A percentile compares a stretch with the other conserved stretches of the same genome.
Evolutionary conservation across 2,888 invertebrate genomes (phyloP).

Genomic region (Luperina nickerlii): DNA sequence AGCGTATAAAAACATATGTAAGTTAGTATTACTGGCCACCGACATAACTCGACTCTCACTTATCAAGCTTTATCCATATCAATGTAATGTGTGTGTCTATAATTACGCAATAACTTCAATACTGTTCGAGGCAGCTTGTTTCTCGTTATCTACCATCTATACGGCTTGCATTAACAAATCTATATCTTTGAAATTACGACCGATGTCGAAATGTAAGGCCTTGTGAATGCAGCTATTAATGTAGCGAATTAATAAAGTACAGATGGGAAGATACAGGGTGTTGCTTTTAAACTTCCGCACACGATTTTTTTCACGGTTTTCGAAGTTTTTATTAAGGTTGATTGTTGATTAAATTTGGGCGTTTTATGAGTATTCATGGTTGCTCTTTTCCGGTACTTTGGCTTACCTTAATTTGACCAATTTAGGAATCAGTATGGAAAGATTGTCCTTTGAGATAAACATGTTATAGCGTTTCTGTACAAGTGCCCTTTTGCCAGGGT

Average conservation of each 20-base stretch:
- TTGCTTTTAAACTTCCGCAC: slow-evolving; percentile 38
- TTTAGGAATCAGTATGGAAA: background rate
- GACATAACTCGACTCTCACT: slow-evolving; percentile 28
- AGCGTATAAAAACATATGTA: slow-evolving; percentile 19
- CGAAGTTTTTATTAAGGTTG: slow-evolving; percentile 18
- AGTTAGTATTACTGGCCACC: background rate
- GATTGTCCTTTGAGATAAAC: background rate
- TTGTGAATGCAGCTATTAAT: slow-evolving; percentile 50
- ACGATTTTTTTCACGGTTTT: slow-evolving; percentile 43
- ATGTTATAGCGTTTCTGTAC: background rate
- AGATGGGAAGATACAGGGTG: slow-evolving; percentile 50
- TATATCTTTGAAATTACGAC: slow-evolving; percentile 57
- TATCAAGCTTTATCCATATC: slow-evolving; percentile 27
- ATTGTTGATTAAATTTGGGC: slow-evolving; percentile 15
- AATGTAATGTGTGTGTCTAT: slow-evolving; percentile 8
- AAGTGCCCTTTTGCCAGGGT: background rate
- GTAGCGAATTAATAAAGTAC: slow-evolving; percentile 52
- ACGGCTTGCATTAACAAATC: slow-evolving; percentile 34
- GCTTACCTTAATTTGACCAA: background rate
- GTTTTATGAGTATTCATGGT: slow-evolving; percentile 3
- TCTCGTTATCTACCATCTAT: slow-evolving; percentile 47
- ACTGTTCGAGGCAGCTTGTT: slow-evolving; percentile 18
- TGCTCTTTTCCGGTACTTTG: slow-evolving; percentile 26
- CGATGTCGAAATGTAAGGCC: slow-evolving; percentile 55
- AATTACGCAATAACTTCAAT: slow-evolving; percentile 56